phyloP scores from a whole-genome alignment of 2,113 vertebrate genomes.

The Chlorocebus sabaeus region DNA sequence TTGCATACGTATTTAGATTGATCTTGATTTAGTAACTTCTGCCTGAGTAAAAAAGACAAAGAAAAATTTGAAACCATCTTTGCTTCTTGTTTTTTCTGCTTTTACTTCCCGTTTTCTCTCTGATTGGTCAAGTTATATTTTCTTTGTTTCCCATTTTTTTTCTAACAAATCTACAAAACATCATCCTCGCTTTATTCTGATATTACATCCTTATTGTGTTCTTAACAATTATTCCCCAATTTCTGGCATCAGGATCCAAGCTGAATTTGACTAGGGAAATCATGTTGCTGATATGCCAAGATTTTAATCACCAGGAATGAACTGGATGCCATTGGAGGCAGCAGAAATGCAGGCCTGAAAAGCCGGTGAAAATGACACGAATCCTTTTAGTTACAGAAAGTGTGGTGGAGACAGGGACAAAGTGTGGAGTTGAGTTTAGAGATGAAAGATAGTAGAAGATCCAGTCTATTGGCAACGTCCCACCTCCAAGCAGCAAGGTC shows the following conservation, averaged over 20 bases:
- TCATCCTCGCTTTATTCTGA: not conserved
- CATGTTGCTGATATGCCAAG: constrained; percentile 26
- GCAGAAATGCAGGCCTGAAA: not conserved
- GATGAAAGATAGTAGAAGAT: not conserved
- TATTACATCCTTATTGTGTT: not conserved
- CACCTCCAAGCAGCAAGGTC: not conserved
- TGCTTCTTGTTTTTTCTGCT: not conserved
- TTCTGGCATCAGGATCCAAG: not conserved
- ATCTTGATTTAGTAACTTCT: not conserved
- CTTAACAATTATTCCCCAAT: constrained; percentile 2
- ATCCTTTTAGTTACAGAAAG: not conserved
- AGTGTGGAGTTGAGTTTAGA: not conserved
- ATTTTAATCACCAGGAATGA: constrained; percentile 54
- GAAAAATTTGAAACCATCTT: not conserved
- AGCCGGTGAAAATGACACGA: not conserved
- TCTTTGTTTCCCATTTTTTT: not conserved
- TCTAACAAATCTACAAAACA: not conserved
- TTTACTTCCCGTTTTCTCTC: not conserved
- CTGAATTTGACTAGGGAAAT: not conserved
- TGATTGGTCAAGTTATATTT: not conserved
- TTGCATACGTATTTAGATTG: not conserved
- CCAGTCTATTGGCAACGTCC: accelerated
- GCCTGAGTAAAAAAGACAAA: not conserved
- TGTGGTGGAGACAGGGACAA: not conserved
- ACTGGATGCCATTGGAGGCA: not conserved